Evolutionary conservation across 64 coral and sea anemone genomes (phyloP), one percentile per base, ranked within the genome.

Genomic region (Stichodactyla helianthus): DNA sequence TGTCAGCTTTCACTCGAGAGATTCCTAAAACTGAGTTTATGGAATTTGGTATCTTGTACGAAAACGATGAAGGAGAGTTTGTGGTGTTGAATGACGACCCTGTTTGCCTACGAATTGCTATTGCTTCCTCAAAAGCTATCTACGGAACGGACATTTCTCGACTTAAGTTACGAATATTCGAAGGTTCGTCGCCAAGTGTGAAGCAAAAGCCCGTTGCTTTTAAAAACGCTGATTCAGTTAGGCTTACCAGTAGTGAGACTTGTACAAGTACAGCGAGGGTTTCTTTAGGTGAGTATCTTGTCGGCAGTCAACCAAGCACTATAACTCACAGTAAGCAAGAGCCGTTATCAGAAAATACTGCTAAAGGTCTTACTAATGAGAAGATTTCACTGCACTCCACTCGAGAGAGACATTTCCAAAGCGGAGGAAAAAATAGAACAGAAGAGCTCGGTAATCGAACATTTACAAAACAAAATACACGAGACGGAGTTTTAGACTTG

Each of bases 151-250:
- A 83, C 5, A 55, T 83, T 83, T 44, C 44, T 19, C 82, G 82
- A 26, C 82, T 83, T 11, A 83, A 83, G 50, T 53, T 83, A n/a
- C 17, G 82, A 54, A 17, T 83, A 17, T 83, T 83, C 18, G 82
- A 83, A 57, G 82, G 82, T 57, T 83, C 82, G 17, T 83, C 82
- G 4, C 82, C 82, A 53, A 83, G 82, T 54, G 8, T 83, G 28
- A 83, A 83, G 54, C 10, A n/a, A 56, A 53, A 83, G 52, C 52
- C 57, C 23, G 53, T 6, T 81, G 10, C 11, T 79, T 5, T 10
- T 8, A 19, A 14, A 83, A 18, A 53, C 16, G 53, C 5, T 56
- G 57, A 19, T 23, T 83, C 82, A 6, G 31, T 52, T 19, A 53
- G 50, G 17, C 13, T 51, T 0, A 53, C 79, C 50, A 54, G 54